Percentiles rank a stretch among this genome's conserved stretches.
Conservation (phyloP, 1,140 invertebrate species). For the Teleopsis dalmanni region DNA sequence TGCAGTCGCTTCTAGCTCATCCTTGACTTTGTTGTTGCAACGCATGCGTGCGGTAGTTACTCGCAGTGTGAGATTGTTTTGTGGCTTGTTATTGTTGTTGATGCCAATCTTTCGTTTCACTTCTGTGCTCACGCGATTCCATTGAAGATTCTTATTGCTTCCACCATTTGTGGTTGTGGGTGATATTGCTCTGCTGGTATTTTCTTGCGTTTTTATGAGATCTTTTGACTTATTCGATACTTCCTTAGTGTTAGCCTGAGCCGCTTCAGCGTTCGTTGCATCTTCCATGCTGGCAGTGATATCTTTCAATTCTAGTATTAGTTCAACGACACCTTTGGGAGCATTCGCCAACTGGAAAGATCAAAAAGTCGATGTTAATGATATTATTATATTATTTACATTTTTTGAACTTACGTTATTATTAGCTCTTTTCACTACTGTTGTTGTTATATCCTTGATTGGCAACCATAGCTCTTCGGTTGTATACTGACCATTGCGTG, state of each 20-base stretch:
- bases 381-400: no score
- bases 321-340: conserved; percentile 33
- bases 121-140: conserved; percentile 32
- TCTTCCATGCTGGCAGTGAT: conserved; percentile 12
- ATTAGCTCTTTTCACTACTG: conserved; percentile 25
- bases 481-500: conserved; percentile 52
- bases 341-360: conserved; percentile 27
- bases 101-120: conserved; percentile 38
- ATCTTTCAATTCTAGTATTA: conserved; percentile 34
- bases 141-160: conserved; percentile 5
- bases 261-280: background rate
- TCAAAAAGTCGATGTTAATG: background rate
- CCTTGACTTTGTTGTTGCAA: conserved; percentile 41
- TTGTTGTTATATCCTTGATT: conserved; percentile 58
- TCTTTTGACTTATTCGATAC: background rate
- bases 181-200: background rate
- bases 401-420: conserved; percentile 20
- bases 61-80: conserved; percentile 18
- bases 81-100: conserved; percentile 19
- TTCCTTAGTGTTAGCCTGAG: background rate
- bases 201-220: no score
- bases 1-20: conserved; percentile 35
- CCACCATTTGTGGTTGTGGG: background rate
- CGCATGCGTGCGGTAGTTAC: conserved; percentile 37
- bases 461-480: conserved; percentile 71